Conservation (phyloP, 2,888 invertebrate species). For the Agonopterix heracliana region DNA sequence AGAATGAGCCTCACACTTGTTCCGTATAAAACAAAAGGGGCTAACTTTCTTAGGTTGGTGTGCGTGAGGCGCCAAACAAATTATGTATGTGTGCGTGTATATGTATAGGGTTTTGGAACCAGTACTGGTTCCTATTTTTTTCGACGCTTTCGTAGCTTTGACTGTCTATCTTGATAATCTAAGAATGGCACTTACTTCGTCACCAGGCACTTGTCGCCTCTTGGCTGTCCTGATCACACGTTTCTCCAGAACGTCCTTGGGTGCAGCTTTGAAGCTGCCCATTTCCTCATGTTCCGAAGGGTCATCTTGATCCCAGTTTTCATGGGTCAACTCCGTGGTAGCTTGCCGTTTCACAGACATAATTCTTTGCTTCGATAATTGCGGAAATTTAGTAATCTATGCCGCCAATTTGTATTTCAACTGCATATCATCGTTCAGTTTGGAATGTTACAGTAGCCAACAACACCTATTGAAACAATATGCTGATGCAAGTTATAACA, state of each 20-base stretch:
- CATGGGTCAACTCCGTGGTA: constrained; percentile 84
- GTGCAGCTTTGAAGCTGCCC: constrained; percentile 80
- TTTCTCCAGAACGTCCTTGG: constrained; percentile 81
- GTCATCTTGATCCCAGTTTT: constrained; percentile 90
- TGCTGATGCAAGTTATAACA: too few relatives aligned
- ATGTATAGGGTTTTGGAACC: too few relatives aligned
- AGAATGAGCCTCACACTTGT: too few relatives aligned
- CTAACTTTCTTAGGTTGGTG: too few relatives aligned
- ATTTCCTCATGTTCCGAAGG: constrained; percentile 80
- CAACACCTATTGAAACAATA: neutral
- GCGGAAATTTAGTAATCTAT: neutral
- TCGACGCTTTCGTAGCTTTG: too few relatives aligned
- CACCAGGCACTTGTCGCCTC: constrained; percentile 65
- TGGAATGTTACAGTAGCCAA: neutral
- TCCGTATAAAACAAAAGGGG: too few relatives aligned
- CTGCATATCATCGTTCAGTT: neutral
- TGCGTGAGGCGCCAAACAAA: too few relatives aligned
- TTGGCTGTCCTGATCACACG: constrained; percentile 88
- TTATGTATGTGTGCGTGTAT: too few relatives aligned
- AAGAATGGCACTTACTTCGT: constrained; percentile 46
- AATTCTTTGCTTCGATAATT: neutral
- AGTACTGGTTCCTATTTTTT: too few relatives aligned
- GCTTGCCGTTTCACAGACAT: constrained; percentile 88
- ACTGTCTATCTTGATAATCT: too few relatives aligned
- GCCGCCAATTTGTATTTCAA: too few relatives aligned